Percentiles rank a stretch among this genome's conserved stretches.
These are phyloP conservation scores for Lindbergichthys nudifrons DNA, from an alignment of 2,797 vertebrate genomes.

Conservation along the genomic window DNA sequence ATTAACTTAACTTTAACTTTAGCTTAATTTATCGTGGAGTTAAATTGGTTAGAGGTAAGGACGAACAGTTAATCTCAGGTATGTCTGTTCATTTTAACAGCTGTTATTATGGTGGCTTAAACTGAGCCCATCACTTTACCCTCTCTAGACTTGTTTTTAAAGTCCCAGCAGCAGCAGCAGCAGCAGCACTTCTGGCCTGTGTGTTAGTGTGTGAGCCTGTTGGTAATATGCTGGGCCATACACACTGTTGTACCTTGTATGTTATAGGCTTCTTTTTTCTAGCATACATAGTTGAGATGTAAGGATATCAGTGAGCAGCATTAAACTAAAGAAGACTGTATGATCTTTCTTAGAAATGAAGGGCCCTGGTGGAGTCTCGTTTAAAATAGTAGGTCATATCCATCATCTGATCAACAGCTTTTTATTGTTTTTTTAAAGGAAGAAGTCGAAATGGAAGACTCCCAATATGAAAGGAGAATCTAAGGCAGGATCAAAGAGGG, in stretches of 20 bases:
- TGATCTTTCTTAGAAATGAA: conserved; percentile 14
- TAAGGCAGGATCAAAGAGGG: not conserved
- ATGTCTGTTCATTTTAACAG: no score
- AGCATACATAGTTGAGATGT: not conserved
- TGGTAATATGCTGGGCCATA: conserved; percentile 16
- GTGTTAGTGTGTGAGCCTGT: conserved; percentile 4
- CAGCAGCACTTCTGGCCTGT: conserved; percentile 23
- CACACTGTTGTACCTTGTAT: not conserved
- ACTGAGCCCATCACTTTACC: conserved; percentile 6
- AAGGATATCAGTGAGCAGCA: not conserved
- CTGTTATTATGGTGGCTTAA: not conserved
- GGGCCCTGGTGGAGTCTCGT: not conserved
- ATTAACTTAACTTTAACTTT: conserved; percentile 3
- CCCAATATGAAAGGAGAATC: not conserved
- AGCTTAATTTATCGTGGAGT: not conserved
- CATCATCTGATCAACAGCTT: conserved; percentile 39
- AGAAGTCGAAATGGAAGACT: not conserved
- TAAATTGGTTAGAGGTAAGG: not conserved
- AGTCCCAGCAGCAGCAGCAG: not conserved
- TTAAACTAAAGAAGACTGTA: not conserved
- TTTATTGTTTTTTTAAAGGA: not conserved
- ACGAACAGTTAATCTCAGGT: not conserved
- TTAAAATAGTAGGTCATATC: conserved; percentile 5
- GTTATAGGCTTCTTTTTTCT: conserved; percentile 1
- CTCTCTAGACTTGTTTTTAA: not conserved